Conservation (phyloP, 2,888 invertebrate genomes). For the Blera fallax region DNA sequence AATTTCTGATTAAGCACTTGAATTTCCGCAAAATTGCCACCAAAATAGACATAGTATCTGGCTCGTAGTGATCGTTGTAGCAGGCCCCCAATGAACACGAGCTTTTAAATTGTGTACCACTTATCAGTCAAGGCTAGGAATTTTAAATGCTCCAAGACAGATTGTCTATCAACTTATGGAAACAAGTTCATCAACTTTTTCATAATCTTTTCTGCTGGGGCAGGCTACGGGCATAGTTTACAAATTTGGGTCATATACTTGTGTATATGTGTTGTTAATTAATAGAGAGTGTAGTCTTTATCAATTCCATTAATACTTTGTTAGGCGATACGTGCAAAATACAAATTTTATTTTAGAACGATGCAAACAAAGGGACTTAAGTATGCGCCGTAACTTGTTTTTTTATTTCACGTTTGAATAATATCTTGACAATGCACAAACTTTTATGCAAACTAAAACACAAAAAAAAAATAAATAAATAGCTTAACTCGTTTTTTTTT, state of each 20-base stretch:
- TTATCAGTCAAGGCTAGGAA: constrained; percentile 33
- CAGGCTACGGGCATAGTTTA: background rate
- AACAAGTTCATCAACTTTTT: constrained; percentile 34
- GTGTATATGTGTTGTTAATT: background rate
- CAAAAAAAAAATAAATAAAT: background rate
- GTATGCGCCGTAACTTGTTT: background rate
- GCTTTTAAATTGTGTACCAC: background rate
- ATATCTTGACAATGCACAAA: background rate
- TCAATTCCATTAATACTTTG: background rate
- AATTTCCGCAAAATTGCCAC: constrained; percentile 2
- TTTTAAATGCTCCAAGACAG: background rate
- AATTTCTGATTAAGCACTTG: background rate
- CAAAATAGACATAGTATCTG: background rate
- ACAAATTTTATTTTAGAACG: background rate
- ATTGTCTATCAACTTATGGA: constrained; percentile 7
- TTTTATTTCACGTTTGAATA: background rate
- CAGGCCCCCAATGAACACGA: background rate
- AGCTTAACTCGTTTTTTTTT: background rate
- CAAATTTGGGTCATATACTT: constrained; percentile 11
- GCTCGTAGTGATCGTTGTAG: background rate
- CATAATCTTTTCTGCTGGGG: background rate
- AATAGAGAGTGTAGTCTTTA: background rate
- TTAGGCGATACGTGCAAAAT: background rate
- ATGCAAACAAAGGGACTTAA: background rate
- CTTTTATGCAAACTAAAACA: background rate